Base-by-base conservation (phyloP, 2,888 invertebrate genomes). In the Acanthosepion lycidas region DNA sequence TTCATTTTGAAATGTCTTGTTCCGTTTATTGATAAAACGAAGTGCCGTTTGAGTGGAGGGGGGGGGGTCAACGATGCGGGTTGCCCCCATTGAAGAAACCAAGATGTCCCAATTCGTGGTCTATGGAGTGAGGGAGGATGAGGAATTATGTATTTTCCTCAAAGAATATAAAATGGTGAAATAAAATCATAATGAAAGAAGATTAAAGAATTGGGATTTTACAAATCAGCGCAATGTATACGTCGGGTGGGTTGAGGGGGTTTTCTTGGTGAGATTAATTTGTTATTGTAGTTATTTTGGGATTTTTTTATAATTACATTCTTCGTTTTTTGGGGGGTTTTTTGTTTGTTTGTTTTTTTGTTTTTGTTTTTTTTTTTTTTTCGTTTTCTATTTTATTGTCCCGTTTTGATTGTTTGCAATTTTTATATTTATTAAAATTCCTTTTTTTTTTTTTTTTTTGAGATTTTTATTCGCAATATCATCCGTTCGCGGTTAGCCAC, bases 51-150 rank as follows among this genome's bases (percentile, higher is more conserved):
- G 42, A 42, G 42, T 42, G 42, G 42, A 2, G 3, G 78, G 78
- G n/a, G 8, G n/a, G n/a, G 78, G 78, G n/a, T 12, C 12, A 78
- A 78, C n/a, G 15, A 78, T 78, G 78, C 78, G 78, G 78, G 78
- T n/a, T 78, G 78, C n/a, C 78, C 78, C 42, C 78, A 78, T 33
- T 78, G 15, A 78, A 28, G 12, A n/a, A 78, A n/a, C 78, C 12
- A 78, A 78, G 78, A 78, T 78, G 78, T 78, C 78, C 78, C 78
- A 78, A 78, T 78, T 78, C n/a, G 78, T 78, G n/a, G 78, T 78
- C n/a, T 4, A 15, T 12, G 28, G 78, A 3, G n/a, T n/a, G 78
- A 4, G 78, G n/a, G 0, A 9, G 9, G 15, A 12, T 0, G n/a
- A 2, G 78, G 78, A 78, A 78, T 78, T 78, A 78, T 78, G 78